These are phyloP conservation scores for Syrista parreyssii DNA, from an alignment of 2,888 invertebrate species.

Conservation along the genomic window DNA sequence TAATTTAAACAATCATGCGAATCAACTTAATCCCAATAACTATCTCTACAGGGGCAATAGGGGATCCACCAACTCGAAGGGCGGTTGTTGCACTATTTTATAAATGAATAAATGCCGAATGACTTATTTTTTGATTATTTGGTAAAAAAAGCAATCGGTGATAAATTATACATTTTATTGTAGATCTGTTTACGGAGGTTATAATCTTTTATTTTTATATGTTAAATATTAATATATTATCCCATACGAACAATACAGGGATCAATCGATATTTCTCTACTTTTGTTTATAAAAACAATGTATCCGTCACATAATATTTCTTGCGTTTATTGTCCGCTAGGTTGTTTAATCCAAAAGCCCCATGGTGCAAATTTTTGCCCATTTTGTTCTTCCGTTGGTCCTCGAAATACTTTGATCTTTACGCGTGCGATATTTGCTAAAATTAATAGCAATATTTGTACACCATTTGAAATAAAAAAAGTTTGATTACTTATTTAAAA, in stretches of 20 bases:
- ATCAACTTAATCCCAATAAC: not conserved
- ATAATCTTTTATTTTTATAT: not conserved
- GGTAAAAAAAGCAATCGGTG: not conserved
- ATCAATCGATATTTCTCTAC: too few species aligned
- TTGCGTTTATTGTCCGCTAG: slow-evolving; percentile 27
- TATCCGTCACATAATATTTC: not conserved
- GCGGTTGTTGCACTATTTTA: not conserved
- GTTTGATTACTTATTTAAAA: not conserved
- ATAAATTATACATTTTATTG: not conserved
- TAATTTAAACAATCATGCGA: not conserved
- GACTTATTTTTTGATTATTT: too few species aligned
- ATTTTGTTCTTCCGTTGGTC: slow-evolving; percentile 48
- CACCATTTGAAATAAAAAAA: not conserved
- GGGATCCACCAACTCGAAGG: not conserved
- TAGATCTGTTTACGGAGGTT: too few species aligned
- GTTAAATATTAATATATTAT: not conserved
- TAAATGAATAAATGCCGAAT: not conserved
- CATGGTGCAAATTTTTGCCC: slow-evolving; percentile 54
- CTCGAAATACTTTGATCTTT: slow-evolving; percentile 61
- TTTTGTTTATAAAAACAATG: not conserved
- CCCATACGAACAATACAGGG: too few species aligned
- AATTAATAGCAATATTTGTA: slow-evolving; percentile 13
- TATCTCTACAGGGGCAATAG: not conserved
- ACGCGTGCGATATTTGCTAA: slow-evolving; percentile 50
- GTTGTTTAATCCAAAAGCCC: slow-evolving; percentile 62